Evolutionary conservation across 2,888 invertebrate species (phyloP).

Genomic region (Ctenicera cuprea): DNA sequence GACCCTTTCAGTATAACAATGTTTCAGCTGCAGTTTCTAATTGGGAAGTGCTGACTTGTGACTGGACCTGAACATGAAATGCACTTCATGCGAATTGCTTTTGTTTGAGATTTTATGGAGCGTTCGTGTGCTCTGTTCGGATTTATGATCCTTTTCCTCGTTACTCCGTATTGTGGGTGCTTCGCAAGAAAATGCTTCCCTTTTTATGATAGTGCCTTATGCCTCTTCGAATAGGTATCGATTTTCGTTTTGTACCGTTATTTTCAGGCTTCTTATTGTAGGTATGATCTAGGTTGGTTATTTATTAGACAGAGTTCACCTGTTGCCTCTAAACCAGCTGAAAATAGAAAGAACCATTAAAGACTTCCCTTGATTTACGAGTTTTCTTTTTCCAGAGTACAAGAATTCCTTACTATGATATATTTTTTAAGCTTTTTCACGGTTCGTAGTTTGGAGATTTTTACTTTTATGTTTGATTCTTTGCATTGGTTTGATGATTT

Average conservation of each 20-base stretch:
- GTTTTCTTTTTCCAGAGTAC: background rate
- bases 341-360: constrained; percentile 15
- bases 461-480: too few relatives aligned
- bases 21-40: constrained; percentile 7
- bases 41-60: constrained; percentile 9
- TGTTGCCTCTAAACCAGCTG: constrained; percentile 18
- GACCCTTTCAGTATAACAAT: constrained; percentile 1
- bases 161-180: constrained; percentile 1
- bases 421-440: too few relatives aligned
- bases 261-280: constrained; percentile 21
- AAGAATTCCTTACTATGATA: too few relatives aligned
- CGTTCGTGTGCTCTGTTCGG: constrained; percentile 14
- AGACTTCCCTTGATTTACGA: constrained; percentile 11
- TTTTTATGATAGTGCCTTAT: constrained; percentile 10
- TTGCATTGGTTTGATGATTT: background rate
- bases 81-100: constrained; percentile 15
- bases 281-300: constrained; percentile 28
- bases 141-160: constrained; percentile 11
- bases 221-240: constrained; percentile 17
- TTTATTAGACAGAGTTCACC: constrained; percentile 33
- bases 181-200: constrained; percentile 3
- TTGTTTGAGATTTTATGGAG: constrained; percentile 2
- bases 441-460: too few relatives aligned
- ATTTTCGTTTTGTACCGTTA: constrained; percentile 29
- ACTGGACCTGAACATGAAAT: constrained; percentile 1